phyloP scores from a whole-genome alignment of 2,797 vertebrate genomes.

The Atherinosoma microstoma region DNA sequence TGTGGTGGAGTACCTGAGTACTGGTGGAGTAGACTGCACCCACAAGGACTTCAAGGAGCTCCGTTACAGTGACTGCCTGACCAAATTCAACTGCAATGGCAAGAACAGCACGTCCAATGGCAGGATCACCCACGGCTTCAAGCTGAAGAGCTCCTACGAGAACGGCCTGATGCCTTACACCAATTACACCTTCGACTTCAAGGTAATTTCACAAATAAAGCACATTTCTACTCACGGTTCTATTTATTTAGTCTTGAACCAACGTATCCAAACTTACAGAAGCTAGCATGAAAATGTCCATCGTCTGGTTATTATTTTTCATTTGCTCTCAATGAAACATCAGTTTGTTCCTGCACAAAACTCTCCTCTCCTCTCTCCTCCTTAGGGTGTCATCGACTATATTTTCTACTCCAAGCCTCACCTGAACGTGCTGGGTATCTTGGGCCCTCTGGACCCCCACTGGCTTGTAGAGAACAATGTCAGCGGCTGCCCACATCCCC shows the following conservation, averaged over 20 bases:
- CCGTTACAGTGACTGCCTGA: conserved; percentile 96
- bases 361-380: conserved; percentile 12
- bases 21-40: conserved; percentile 96
- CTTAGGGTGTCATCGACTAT: conserved; percentile 98
- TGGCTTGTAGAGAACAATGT: conserved; percentile 98
- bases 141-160: conserved; percentile 97
- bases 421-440: conserved; percentile 94
- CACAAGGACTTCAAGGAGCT: conserved; percentile 99
- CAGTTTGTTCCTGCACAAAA: background rate
- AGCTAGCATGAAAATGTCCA: background rate
- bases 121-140: conserved; percentile 98
- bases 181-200: conserved; percentile 97
- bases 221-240: background rate
- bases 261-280: too few species aligned
- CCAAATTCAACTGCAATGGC: conserved; percentile 97
- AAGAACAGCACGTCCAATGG: conserved; percentile 93
- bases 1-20: conserved; percentile 97
- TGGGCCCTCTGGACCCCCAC: conserved; percentile 96
- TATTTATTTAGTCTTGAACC: too few species aligned
- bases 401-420: conserved; percentile 99
- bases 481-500: conserved; percentile 96
- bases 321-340: background rate
- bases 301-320: background rate
- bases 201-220: conserved; percentile 45
- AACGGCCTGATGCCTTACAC: conserved; percentile 98